Evolutionary conservation across 1,140 invertebrate species (phyloP).

Genomic region (Anastrepha ludens): DNA sequence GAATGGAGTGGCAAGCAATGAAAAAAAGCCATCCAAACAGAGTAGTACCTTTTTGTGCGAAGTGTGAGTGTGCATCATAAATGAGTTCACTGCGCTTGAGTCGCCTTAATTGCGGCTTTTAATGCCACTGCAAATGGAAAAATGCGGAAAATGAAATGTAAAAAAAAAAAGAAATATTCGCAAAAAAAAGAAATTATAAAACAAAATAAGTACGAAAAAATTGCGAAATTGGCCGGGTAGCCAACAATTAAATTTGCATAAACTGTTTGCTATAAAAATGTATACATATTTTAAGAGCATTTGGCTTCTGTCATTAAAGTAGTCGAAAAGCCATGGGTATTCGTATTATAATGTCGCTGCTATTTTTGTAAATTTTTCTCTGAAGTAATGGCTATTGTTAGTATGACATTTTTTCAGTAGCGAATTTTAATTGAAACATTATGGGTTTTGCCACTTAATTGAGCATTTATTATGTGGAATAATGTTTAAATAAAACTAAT

Average conservation of each 20-base stretch:
- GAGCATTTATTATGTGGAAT: no score
- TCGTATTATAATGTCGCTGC: no score
- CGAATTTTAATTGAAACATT: no score
- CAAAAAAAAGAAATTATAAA: background rate
- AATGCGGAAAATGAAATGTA: background rate
- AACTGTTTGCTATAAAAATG: background rate
- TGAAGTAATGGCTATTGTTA: no score
- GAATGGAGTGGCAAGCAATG: background rate
- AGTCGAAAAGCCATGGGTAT: no score
- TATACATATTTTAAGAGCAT: background rate
- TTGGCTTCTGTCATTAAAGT: background rate
- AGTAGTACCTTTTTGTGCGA: background rate
- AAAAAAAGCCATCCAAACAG: background rate
- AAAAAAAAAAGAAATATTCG: background rate
- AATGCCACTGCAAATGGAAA: slow-evolving; percentile 4
- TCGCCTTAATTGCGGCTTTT: slow-evolving; percentile 29
- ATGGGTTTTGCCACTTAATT: no score
- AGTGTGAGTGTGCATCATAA: slow-evolving; percentile 19
- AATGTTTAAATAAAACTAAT: no score
- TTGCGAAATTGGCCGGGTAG: background rate
- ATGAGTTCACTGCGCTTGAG: slow-evolving; percentile 46
- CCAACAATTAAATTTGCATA: background rate
- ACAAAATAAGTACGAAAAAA: background rate
- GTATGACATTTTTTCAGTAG: no score
- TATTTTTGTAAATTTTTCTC: no score